These are phyloP conservation scores for Phaenicophaeus curvirostris DNA, from an alignment of 2,797 vertebrate genomes.

Conservation along the genomic window DNA sequence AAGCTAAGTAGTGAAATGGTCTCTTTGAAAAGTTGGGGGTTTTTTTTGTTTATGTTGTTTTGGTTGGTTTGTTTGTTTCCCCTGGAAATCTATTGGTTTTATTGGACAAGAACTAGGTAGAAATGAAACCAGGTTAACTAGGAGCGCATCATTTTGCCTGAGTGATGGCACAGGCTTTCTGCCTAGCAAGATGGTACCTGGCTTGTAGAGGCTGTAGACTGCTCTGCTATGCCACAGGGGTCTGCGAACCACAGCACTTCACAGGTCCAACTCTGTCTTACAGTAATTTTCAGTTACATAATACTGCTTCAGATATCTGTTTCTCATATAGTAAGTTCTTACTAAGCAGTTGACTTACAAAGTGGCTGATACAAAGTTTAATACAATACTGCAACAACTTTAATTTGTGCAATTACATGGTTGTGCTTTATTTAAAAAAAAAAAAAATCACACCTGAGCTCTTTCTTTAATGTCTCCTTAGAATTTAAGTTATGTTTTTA, in stretches of 20 bases:
- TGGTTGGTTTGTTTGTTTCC: neutral
- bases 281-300: rapidly evolving
- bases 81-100: neutral
- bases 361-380: neutral
- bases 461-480: neutral
- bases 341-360: neutral
- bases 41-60: neutral
- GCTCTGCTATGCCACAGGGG: rapidly evolving
- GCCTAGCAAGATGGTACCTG: rapidly evolving
- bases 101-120: neutral
- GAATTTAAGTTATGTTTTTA: conserved; percentile 30
- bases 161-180: rapidly evolving
- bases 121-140: neutral
- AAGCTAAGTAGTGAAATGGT: neutral
- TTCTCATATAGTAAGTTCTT: neutral
- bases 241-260: rapidly evolving
- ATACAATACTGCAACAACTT: neutral
- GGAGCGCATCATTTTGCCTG: too few relatives aligned
- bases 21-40: too few relatives aligned
- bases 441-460: conserved; percentile 33
- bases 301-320: too few relatives aligned
- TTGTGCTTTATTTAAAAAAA: neutral
- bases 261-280: neutral
- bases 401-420: neutral
- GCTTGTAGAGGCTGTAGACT: neutral